Conservation (phyloP, 2,113 vertebrate genomes). For the Phoxinus phoxinus region DNA sequence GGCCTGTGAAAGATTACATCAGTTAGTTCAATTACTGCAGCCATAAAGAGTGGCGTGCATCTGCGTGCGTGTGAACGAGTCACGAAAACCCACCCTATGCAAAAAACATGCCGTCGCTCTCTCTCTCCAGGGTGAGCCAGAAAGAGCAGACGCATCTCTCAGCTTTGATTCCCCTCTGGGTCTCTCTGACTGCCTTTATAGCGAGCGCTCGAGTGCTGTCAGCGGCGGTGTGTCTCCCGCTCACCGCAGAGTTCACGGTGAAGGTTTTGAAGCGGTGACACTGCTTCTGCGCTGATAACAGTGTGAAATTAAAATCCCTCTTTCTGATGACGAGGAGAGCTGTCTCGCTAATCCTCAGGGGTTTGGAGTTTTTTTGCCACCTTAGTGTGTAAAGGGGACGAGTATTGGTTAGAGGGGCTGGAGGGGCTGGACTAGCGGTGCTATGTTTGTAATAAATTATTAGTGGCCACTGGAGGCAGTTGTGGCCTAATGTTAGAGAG, state of each 20-base stretch:
- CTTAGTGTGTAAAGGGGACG: background rate
- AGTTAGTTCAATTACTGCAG: conserved; percentile 31
- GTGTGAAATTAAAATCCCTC: conserved; percentile 51
- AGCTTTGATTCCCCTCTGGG: conserved; percentile 30
- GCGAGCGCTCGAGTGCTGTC: conserved; percentile 34
- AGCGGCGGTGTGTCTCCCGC: conserved; percentile 26
- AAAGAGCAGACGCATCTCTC: conserved; percentile 25
- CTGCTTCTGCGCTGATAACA: conserved; percentile 46
- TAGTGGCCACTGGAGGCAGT: too few relatives aligned
- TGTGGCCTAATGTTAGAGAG: too few relatives aligned
- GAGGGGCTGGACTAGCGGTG: background rate
- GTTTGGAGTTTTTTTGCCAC: conserved; percentile 8
- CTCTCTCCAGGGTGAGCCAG: background rate
- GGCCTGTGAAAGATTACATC: conserved; percentile 31
- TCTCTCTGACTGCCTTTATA: conserved; percentile 11
- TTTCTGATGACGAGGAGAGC: conserved; percentile 44
- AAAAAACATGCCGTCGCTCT: conserved; percentile 24
- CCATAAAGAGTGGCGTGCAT: conserved; percentile 4
- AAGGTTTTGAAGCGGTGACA: conserved; percentile 32
- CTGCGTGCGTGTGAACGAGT: background rate
- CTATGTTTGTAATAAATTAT: background rate
- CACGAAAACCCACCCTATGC: conserved; percentile 30
- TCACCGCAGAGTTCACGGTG: conserved; percentile 34
- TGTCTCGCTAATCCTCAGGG: conserved; percentile 33
- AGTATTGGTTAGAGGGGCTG: background rate